Evolutionary conservation across 2,797 vertebrate genomes (phyloP).

Genomic region (Cephalopachus bancanus): DNA sequence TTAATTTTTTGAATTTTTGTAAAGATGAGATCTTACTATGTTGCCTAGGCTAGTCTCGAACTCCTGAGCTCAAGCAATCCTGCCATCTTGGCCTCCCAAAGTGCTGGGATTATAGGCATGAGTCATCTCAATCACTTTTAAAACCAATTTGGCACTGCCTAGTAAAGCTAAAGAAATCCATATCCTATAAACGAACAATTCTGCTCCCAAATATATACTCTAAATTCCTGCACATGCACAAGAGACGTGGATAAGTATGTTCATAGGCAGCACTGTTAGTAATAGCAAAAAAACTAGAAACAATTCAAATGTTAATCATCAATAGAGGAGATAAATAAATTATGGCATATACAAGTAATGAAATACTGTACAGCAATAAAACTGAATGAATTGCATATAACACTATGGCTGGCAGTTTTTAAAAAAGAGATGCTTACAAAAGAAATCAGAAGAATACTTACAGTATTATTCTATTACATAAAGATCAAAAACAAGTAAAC

Average conservation of each 20-base stretch:
- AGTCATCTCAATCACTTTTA: not conserved
- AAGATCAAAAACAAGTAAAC: slow-evolving; percentile 32
- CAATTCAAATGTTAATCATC: not conserved
- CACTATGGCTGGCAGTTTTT: not conserved
- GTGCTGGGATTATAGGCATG: no score
- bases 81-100: no score
- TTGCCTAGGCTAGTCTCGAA: not conserved
- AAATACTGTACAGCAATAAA: slow-evolving; percentile 1
- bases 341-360: not conserved
- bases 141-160: not conserved
- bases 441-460: slow-evolving; percentile 29
- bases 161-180: slow-evolving; percentile 1
- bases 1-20: not conserved
- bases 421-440: not conserved
- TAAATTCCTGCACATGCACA: not conserved
- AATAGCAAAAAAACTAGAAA: not conserved
- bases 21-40: not conserved
- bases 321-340: not conserved
- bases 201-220: not conserved
- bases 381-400: not conserved
- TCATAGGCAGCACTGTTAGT: not conserved
- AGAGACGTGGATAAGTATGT: not conserved
- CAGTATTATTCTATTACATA: not conserved
- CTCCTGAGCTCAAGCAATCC: not conserved
- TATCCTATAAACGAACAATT: not conserved